Base-by-base conservation (phyloP, 2,888 invertebrate genomes). In the Cryptus viduatorius region DNA sequence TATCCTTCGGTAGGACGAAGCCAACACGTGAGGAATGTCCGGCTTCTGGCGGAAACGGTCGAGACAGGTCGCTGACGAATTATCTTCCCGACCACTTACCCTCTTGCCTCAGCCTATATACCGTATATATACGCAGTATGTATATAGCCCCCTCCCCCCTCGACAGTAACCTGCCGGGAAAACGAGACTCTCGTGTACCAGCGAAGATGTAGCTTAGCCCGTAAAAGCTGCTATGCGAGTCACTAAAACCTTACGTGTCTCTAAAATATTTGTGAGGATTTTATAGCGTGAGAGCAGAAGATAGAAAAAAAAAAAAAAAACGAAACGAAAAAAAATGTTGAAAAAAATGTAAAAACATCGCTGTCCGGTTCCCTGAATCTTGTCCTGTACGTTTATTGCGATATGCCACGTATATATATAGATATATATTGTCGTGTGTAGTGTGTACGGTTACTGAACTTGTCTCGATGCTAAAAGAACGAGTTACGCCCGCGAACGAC, bases 21-120 rank as follows among this genome's bases (percentile, higher is more conserved):
- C 80, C 79, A 85, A 86, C 77, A 68, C 80, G 69, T 83, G 83
- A 85, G 84, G 87, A 87, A 87, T 87, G 87, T 87, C 87, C 87
- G 85, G 85, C 84, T 83, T 79, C 79, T 85, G 85, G 85, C 86
- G 87, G 87, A 87, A 87, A 87, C 79, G 83, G 79, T 84, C 82
- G 85, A 85, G 86, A 87, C 87, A 86, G 86, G 67, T 84, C 83
- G 80, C 83, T 86, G 86, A 87, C 86, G 87, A 87, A 87, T 87
- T 87, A 87, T 87, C 87, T 87, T 78, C 65, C 76, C 83, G 78
- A 75, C 86, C 87, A 85, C 87, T 87, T 86, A 85, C 83, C 83
- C 85, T 78, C 83, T 75, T 78, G 73, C 64, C 79, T 75, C 61
- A 31, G n/a, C 31, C 59, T 19, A 64, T 72, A 79, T 83, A 77